Conservation (phyloP, 2,888 invertebrate genomes). For the Rhodophaea formosa region DNA sequence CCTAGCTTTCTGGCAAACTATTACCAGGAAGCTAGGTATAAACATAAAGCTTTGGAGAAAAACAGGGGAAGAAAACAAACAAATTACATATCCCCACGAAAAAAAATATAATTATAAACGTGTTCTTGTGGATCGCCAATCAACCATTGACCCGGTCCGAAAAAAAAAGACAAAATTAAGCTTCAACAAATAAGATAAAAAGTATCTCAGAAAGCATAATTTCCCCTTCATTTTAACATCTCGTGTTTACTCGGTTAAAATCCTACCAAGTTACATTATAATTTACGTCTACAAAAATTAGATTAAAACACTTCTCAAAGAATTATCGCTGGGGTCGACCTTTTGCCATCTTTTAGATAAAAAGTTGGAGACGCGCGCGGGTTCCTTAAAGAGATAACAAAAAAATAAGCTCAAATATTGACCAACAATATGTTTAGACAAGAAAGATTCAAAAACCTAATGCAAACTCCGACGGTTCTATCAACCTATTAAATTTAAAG, state of each 20-base stretch:
- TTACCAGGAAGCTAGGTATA: too few species aligned
- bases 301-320: slow-evolving; percentile 10
- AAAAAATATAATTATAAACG: too few species aligned
- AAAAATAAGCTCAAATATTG: background rate
- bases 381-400: slow-evolving; percentile 3
- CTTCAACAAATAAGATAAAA: background rate
- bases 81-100: too few species aligned
- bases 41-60: too few species aligned
- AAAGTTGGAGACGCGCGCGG: slow-evolving; percentile 4
- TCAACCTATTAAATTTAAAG: too few species aligned
- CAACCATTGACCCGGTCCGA: too few species aligned
- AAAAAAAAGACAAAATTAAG: too few species aligned
- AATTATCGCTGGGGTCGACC: slow-evolving; percentile 8
- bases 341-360: slow-evolving; percentile 10
- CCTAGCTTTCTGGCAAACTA: too few species aligned
- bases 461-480: background rate
- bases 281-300: slow-evolving; percentile 9
- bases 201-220: background rate
- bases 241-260: background rate
- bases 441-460: background rate
- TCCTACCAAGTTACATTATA: slow-evolving; percentile 2
- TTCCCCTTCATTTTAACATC: background rate
- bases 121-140: too few species aligned
- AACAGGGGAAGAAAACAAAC: too few species aligned
- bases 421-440: background rate